Conservation (phyloP, 2,888 invertebrate species). For the Anoncus sp. region DNA sequence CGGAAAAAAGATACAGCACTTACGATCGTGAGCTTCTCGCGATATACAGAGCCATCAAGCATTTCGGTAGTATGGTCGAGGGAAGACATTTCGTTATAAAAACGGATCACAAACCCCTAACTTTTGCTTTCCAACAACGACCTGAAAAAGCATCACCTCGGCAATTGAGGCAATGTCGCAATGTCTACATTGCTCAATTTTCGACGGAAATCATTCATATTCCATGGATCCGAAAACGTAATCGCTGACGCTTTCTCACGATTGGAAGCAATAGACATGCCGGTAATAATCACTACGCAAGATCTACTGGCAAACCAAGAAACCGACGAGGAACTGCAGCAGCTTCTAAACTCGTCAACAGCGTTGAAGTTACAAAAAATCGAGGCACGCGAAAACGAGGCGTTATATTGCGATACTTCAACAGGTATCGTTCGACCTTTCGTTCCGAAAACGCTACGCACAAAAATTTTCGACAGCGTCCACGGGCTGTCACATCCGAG, state of each 20-base stretch:
- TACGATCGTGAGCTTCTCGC: conserved; percentile 28
- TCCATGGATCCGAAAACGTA: conserved; percentile 58
- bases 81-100: conserved; percentile 2
- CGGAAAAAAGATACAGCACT: conserved; percentile 13
- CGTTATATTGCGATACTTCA: conserved; percentile 55
- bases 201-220: conserved; percentile 58
- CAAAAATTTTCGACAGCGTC: conserved; percentile 56
- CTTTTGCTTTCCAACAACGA: conserved; percentile 13
- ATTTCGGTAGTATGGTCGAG: conserved; percentile 16
- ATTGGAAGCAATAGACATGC: conserved; percentile 54
- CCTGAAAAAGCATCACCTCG: conserved; percentile 23
- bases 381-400: neutral
- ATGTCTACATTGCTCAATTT: conserved; percentile 25
- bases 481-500: conserved; percentile 63
- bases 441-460: conserved; percentile 51
- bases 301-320: conserved; percentile 50
- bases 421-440: conserved; percentile 54
- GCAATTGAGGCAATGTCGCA: conserved; percentile 23
- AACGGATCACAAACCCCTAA: conserved; percentile 33
- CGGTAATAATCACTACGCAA: conserved; percentile 42
- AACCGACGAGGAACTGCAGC: conserved; percentile 51
- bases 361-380: conserved; percentile 41
- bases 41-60: conserved; percentile 7
- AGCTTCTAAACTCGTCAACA: conserved; percentile 13
- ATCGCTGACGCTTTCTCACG: conserved; percentile 66